Conservation (phyloP, 2,113 vertebrate genomes). For the Hemicordylus capensis region DNA sequence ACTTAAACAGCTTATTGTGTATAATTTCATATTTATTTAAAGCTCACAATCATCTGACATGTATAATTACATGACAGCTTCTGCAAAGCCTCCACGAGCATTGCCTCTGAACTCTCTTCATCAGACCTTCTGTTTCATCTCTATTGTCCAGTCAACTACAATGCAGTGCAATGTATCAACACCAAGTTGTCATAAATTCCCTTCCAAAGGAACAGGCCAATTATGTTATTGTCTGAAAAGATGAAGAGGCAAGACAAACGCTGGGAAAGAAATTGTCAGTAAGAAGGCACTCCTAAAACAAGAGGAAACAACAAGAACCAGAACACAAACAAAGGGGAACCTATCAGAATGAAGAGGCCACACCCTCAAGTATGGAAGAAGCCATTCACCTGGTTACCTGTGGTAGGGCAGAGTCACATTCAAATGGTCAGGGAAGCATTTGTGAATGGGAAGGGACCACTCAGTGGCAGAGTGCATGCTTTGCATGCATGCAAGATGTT, state of each 20-base stretch:
- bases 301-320: conserved; percentile 4
- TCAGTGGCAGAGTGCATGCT: neutral
- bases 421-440: neutral
- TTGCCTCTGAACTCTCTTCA: neutral
- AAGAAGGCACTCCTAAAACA: conserved; percentile 8
- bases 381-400: neutral
- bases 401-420: neutral
- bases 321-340: neutral
- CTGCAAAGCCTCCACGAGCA: neutral
- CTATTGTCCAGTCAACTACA: conserved; percentile 5
- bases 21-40: conserved; percentile 26
- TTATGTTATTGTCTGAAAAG: neutral
- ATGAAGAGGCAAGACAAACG: neutral
- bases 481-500: no score
- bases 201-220: conserved; percentile 23
- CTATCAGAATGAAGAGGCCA: no score
- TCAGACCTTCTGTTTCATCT: conserved; percentile 44
- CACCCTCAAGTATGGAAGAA: neutral
- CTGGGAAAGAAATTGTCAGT: neutral
- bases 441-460: neutral
- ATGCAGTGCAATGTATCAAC: neutral
- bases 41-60: conserved; percentile 16
- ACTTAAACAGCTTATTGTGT: conserved; percentile 34
- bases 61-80: conserved; percentile 18
- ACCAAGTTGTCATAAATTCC: conserved; percentile 27